Evolutionary conservation across 2,113 vertebrate species (phyloP).

Genomic region (Pungitius pungitius): DNA sequence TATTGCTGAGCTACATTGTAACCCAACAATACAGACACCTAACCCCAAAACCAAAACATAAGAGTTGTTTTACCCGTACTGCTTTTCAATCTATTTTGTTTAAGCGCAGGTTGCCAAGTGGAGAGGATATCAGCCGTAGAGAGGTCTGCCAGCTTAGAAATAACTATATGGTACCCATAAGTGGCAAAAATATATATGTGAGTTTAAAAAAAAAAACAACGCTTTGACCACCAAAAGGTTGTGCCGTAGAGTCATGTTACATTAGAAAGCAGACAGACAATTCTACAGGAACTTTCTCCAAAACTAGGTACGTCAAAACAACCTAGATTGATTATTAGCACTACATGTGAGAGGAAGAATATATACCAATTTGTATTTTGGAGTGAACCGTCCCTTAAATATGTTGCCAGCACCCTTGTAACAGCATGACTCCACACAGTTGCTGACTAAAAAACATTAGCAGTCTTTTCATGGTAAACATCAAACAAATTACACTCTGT

Average conservation of each 20-base stretch:
- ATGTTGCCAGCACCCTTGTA: neutral
- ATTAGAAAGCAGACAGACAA: neutral
- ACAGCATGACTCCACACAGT: conserved; percentile 3
- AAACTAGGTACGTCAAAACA: neutral
- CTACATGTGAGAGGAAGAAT: neutral
- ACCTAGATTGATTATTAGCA: neutral
- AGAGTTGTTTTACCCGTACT: neutral
- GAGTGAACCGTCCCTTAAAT: neutral
- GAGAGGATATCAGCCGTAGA: neutral
- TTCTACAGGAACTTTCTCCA: neutral
- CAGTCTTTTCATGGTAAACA: conserved; percentile 3
- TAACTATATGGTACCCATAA: neutral
- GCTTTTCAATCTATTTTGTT: neutral
- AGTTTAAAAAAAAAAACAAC: neutral
- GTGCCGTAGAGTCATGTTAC: neutral
- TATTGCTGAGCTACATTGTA: neutral
- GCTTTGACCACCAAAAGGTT: neutral
- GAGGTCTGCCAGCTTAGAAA: neutral
- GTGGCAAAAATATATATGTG: neutral
- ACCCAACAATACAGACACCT: neutral
- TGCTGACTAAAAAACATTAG: conserved; percentile 19
- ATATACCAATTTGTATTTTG: neutral
- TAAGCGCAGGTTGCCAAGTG: neutral
- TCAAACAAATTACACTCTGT: neutral
- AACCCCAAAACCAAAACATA: neutral